Percentiles rank a stretch among this genome's conserved stretches.
Conservation (phyloP, 2,113 vertebrate species). For the Xiphophorus maculatus region DNA sequence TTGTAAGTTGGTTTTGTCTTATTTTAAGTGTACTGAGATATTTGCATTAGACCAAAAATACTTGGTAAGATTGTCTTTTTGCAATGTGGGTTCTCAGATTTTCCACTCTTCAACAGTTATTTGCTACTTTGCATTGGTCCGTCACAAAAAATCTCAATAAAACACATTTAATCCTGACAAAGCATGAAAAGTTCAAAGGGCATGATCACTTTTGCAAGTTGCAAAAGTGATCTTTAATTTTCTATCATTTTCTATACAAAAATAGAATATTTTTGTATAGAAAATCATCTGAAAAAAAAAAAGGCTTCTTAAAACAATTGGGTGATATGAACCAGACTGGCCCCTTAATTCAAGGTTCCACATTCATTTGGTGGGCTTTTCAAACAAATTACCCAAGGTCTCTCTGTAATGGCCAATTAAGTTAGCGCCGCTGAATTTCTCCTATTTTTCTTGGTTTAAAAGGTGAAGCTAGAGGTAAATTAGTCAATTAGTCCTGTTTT, state of each 20-base stretch:
- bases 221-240: too few species aligned
- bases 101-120: too few species aligned
- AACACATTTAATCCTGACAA: too few species aligned
- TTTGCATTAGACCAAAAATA: too few species aligned
- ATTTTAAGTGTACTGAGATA: too few species aligned
- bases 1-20: too few species aligned
- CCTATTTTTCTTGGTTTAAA: slow-evolving; percentile 49
- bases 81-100: too few species aligned
- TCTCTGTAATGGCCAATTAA: slow-evolving; percentile 59
- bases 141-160: too few species aligned
- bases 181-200: slow-evolving; percentile 6
- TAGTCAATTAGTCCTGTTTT: slow-evolving; percentile 23
- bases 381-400: slow-evolving; percentile 69
- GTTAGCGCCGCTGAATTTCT: slow-evolving; percentile 53
- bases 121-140: too few species aligned
- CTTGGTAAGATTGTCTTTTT: too few species aligned
- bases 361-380: slow-evolving; percentile 58
- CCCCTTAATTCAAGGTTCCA: slow-evolving; percentile 33
- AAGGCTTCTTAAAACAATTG: slow-evolving; percentile 67
- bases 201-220: not conserved
- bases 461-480: slow-evolving; percentile 40
- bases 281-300: slow-evolving; percentile 34
- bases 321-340: slow-evolving; percentile 53
- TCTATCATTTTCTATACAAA: too few species aligned
- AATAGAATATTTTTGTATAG: not conserved